phyloP scores from a whole-genome alignment of 2,797 vertebrate species.

The Molothrus aeneus region DNA sequence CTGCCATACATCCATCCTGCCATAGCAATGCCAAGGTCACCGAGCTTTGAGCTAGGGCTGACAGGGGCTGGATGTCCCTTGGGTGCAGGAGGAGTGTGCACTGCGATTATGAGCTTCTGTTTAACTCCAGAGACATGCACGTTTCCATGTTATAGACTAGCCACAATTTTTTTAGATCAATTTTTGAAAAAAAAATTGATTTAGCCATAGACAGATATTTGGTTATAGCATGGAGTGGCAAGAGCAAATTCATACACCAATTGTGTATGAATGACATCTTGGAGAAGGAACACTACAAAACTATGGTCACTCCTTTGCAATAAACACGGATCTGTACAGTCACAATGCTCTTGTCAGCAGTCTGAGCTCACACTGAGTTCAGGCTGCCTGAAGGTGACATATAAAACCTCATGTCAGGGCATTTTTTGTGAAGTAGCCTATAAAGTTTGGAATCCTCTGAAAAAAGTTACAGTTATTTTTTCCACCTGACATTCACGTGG shows the following conservation, averaged over 20 bases:
- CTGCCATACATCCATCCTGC: background rate
- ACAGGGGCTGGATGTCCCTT: background rate
- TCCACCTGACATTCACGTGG: background rate
- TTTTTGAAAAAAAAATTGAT: background rate
- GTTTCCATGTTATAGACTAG: background rate
- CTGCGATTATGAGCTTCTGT: fast-evolving
- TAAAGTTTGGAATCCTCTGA: background rate
- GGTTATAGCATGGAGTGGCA: background rate
- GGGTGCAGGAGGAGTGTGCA: background rate
- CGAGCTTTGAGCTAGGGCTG: background rate
- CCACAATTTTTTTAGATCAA: background rate
- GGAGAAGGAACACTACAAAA: background rate
- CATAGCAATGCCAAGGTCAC: background rate
- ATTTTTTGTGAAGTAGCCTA: background rate
- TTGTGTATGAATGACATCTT: background rate
- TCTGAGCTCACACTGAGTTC: background rate
- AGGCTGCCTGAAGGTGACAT: background rate
- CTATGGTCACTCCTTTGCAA: background rate
- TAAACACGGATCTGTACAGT: background rate
- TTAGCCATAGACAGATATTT: background rate
- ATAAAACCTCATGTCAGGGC: background rate
- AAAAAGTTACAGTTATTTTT: background rate
- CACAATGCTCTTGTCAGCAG: background rate
- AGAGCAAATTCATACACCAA: background rate
- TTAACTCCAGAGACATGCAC: background rate